Evolutionary conservation across 2,797 vertebrate species (phyloP).

Genomic region (Masticophis lateralis): DNA sequence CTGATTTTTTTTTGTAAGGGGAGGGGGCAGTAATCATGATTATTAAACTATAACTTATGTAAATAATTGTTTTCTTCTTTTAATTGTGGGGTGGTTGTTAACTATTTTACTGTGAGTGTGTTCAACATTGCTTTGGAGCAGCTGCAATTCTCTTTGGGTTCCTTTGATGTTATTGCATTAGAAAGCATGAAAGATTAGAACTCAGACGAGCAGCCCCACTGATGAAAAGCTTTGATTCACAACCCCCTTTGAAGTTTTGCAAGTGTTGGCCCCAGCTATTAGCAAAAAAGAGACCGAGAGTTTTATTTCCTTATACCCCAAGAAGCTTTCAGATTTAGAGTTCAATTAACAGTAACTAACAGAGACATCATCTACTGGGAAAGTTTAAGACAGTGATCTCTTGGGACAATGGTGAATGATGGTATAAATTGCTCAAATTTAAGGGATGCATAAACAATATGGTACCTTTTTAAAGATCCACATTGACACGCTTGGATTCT

Average conservation of each 20-base stretch:
- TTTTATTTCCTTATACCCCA: slow-evolving; percentile 50
- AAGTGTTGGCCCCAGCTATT: slow-evolving; percentile 59
- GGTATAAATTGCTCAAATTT: slow-evolving; percentile 31
- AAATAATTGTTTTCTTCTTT: slow-evolving; percentile 64
- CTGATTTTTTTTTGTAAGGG: neutral
- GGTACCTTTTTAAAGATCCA: slow-evolving; percentile 11
- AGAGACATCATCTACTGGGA: slow-evolving; percentile 32
- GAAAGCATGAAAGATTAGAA: slow-evolving; percentile 71
- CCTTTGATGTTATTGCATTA: slow-evolving; percentile 71
- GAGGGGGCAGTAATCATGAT: slow-evolving; percentile 50
- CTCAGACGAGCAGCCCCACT: slow-evolving; percentile 58
- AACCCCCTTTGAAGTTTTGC: slow-evolving; percentile 71
- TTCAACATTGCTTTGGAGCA: slow-evolving; percentile 53
- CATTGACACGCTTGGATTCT: neutral
- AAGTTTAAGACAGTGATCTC: slow-evolving; percentile 36
- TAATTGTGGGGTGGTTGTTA: slow-evolving; percentile 48
- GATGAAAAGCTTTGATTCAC: slow-evolving; percentile 73
- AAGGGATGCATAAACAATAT: slow-evolving; percentile 29
- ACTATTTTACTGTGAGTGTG: slow-evolving; percentile 43
- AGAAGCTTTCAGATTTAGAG: slow-evolving; percentile 59
- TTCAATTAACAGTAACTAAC: slow-evolving; percentile 61
- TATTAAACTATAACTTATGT: slow-evolving; percentile 61
- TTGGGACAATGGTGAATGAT: slow-evolving; percentile 17
- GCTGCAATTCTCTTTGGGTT: slow-evolving; percentile 58
- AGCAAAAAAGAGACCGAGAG: slow-evolving; percentile 42